Evolutionary conservation across 2,797 vertebrate species (phyloP), one percentile per base, ranked within the genome.

Genomic region (Bradypus variegatus): DNA sequence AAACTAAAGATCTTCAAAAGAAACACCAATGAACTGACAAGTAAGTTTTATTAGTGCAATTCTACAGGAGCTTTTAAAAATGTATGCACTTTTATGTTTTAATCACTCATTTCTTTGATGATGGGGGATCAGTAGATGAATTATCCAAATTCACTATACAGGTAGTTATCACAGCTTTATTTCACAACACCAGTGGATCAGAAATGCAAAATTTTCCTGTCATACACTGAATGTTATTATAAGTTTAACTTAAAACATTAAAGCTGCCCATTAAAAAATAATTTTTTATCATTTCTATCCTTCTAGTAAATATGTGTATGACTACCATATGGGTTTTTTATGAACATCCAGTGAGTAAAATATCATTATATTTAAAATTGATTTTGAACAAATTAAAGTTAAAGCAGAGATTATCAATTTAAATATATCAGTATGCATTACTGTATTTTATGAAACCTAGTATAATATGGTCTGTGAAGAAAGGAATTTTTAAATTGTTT

Each of bases 401-500:
- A 83, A 3, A 78, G 15, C 72, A 84, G 72, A 78, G 21, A 50
- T 62, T 27, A 70, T 23, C 50, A 38, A 50, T 53, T 1, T 8
- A 88, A 88, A 76, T 5, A 41, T 10, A 58, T 60, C 45, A 81
- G 31, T 58, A 88, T 31, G 83, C 27, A n/a, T n/a, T 65, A 67
- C 75, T 23, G 81, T 18, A 82, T 65, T 70, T 88, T 77, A 62
- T 13, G 38, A 83, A 78, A 14, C 5, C 62, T 19, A 36, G 48
- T 53, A 86, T 79, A 78, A 86, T 50, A n/a, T 50, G 38, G 6
- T 16, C 38, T 78, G 4, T 18, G 11, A 21, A 78, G 25, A 33
- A 23, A 93, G 12, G 90, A 78, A 80, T 82, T 1, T 85, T 88
- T 6, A 15, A 77, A 81, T 48, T 82, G n/a, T 91, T 94, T 94